Percentiles rank a stretch among this genome's conserved stretches.
Evolutionary conservation across 2,113 vertebrate genomes (phyloP).

Genomic region (Engystomops pustulosus): DNA sequence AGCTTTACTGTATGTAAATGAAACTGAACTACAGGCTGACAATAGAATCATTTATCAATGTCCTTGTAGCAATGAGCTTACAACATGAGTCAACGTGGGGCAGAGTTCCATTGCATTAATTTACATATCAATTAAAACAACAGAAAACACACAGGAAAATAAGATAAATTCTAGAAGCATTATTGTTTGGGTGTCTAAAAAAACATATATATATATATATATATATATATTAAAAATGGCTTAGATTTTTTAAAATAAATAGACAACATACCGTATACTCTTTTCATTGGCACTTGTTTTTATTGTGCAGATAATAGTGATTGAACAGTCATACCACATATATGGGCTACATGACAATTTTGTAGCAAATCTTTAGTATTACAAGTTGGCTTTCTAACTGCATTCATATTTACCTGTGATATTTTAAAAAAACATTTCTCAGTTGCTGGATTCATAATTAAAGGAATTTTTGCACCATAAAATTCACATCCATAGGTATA

Average conservation of each 20-base stretch:
- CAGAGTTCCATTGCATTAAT: conserved; percentile 43
- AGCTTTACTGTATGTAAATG: background rate
- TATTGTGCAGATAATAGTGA: too few species aligned
- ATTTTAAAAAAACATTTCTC: conserved; percentile 58
- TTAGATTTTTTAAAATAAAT: too few species aligned
- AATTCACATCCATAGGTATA: conserved; percentile 57
- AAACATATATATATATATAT: too few species aligned
- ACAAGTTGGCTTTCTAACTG: too few species aligned
- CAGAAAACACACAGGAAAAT: background rate
- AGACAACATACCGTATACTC: too few species aligned
- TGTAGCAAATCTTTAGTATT: too few species aligned
- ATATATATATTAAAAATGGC: background rate
- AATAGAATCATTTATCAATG: conserved; percentile 49
- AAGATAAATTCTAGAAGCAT: background rate
- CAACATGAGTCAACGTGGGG: conserved; percentile 41
- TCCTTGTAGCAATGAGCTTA: background rate
- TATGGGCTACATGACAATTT: too few species aligned
- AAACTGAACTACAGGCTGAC: conserved; percentile 22
- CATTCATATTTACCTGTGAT: conserved; percentile 52
- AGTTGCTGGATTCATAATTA: conserved; percentile 57
- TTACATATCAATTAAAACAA: conserved; percentile 33
- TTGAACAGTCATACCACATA: too few species aligned
- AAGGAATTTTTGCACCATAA: conserved; percentile 54
- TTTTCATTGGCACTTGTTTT: too few species aligned
- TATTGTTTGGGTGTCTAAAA: too few species aligned